A percentile compares a stretch with the other conserved stretches of the same genome.
These are phyloP conservation scores for Apaloderma vittatum DNA, from an alignment of 2,113 vertebrate genomes.

Conservation along the genomic window DNA sequence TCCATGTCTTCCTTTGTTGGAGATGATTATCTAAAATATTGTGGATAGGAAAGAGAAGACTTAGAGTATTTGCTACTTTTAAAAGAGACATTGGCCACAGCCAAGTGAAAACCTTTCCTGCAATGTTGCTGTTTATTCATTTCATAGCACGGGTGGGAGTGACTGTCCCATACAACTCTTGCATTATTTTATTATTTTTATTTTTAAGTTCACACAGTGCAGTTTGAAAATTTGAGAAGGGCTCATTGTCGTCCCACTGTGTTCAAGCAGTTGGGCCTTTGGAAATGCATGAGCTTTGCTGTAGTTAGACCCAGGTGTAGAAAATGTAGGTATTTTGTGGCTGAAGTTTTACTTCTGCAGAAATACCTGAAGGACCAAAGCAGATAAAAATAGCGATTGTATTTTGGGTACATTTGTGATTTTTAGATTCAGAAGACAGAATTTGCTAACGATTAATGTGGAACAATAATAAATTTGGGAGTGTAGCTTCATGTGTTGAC, in stretches of 20 bases:
- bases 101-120: not conserved
- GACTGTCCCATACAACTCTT: not conserved
- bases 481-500: not conserved
- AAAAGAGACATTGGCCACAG: not conserved
- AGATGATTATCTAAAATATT: not conserved
- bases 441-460: not conserved
- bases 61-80: not conserved
- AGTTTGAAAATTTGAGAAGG: not conserved
- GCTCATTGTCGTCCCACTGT: not conserved
- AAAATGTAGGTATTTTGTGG: not conserved
- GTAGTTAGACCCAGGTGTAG: not conserved
- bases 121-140: not conserved
- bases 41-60: not conserved
- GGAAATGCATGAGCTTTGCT: not conserved
- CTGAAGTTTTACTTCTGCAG: not conserved
- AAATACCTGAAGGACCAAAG: not conserved
- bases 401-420: not conserved
- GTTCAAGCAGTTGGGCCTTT: not conserved
- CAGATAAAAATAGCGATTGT: rapidly evolving
- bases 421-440: not conserved
- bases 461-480: not conserved
- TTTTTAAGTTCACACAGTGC: not conserved
- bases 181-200: not conserved
- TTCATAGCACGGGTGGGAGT: not conserved
- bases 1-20: not conserved